A percentile compares a stretch with the other conserved stretches of the same genome.
Conservation (phyloP, 2,113 vertebrate species). For the Muntiacus muntjak region DNA sequence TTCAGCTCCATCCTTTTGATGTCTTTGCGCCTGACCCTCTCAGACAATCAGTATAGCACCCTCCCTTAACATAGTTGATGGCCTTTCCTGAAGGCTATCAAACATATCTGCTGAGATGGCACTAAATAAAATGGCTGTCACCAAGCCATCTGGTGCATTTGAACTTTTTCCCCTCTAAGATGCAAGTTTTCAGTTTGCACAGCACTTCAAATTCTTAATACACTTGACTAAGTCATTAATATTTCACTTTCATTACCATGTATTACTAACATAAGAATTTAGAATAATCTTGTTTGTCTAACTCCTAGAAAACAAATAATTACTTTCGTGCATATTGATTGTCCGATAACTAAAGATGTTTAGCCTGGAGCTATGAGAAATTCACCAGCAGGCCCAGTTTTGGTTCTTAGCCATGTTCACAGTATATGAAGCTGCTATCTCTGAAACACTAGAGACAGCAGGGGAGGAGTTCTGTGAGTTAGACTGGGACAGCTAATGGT, state of each 20-base stretch:
- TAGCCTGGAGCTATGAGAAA: conserved; percentile 74
- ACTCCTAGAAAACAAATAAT: conserved; percentile 75
- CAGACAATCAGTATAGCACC: conserved; percentile 47
- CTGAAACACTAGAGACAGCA: conserved; percentile 30
- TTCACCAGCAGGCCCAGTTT: conserved; percentile 67
- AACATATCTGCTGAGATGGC: conserved; percentile 70
- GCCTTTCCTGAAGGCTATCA: conserved; percentile 76
- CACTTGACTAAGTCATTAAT: conserved; percentile 64
- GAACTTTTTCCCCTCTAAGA: conserved; percentile 54
- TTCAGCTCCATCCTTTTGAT: background rate
- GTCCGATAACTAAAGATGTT: conserved; percentile 73
- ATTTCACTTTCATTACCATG: conserved; percentile 70
- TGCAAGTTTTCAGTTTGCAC: conserved; percentile 66
- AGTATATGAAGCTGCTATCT: conserved; percentile 52
- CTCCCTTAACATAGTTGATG: conserved; percentile 62
- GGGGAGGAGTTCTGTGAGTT: background rate
- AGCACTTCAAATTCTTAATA: conserved; percentile 65
- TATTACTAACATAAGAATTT: conserved; percentile 71
- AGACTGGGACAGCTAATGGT: background rate
- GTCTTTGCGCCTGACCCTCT: background rate
- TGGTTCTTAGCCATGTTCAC: conserved; percentile 48
- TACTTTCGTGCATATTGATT: conserved; percentile 68
- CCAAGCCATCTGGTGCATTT: conserved; percentile 70
- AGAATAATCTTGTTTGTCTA: conserved; percentile 68
- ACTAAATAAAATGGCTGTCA: conserved; percentile 68